Percentiles rank a stretch among this genome's conserved stretches.
Conservation (phyloP, 2,113 vertebrate species). For the Misgurnus anguillicaudatus region DNA sequence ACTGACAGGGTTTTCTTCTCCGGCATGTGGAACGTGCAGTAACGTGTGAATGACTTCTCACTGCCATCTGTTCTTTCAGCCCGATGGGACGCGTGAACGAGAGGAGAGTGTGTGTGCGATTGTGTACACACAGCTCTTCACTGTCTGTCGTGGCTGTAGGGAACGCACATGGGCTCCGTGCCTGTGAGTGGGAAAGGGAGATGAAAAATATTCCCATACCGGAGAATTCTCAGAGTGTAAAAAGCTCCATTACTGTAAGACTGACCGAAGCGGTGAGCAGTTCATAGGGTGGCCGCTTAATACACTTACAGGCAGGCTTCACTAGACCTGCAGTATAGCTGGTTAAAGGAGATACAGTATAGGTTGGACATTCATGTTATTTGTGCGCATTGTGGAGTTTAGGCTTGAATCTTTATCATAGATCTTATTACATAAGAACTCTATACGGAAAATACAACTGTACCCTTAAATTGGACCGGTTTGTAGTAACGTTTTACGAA, state of each 20-base stretch:
- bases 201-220: slow-evolving; percentile 45
- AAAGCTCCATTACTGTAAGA: slow-evolving; percentile 26
- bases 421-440: neutral
- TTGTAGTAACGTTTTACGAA: too few species aligned
- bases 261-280: slow-evolving; percentile 15
- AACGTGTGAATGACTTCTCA: slow-evolving; percentile 66
- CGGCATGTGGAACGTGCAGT: slow-evolving; percentile 56
- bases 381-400: too few species aligned
- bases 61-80: slow-evolving; percentile 64
- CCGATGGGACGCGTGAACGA: slow-evolving; percentile 48
- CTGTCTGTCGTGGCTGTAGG: slow-evolving; percentile 40
- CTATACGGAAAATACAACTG: too few species aligned
- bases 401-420: too few species aligned
- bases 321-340: neutral
- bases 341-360: neutral
- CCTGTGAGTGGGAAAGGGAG: slow-evolving; percentile 31
- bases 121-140: slow-evolving; percentile 25
- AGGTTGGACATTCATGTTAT: neutral
- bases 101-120: slow-evolving; percentile 30
- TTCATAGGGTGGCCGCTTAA: slow-evolving; percentile 10
- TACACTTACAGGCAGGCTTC: neutral
- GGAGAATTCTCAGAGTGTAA: slow-evolving; percentile 24
- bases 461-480: too few species aligned
- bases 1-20: slow-evolving; percentile 61
- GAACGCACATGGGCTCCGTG: slow-evolving; percentile 38